Conservation (phyloP, 2,888 invertebrate species). For the Lithodes maja region DNA sequence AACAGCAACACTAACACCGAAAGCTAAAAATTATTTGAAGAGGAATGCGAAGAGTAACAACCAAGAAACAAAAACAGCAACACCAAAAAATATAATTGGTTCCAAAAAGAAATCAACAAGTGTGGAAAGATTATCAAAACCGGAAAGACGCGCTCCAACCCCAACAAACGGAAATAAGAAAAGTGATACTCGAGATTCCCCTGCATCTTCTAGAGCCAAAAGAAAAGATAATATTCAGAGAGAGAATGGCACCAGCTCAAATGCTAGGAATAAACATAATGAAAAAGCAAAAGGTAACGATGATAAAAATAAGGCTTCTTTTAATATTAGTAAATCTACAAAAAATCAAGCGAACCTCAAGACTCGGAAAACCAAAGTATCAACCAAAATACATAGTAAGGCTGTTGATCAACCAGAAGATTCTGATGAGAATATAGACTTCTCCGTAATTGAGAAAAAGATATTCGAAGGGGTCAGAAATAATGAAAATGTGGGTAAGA, state of each 20-base stretch:
- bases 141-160: neutral
- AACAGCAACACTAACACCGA: too few relatives aligned
- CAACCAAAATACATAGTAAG: neutral
- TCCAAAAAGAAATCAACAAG: too few relatives aligned
- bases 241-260: neutral
- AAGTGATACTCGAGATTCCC: neutral
- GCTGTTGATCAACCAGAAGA: neutral
- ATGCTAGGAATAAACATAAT: neutral
- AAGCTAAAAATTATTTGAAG: too few relatives aligned
- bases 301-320: neutral
- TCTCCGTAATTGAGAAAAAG: conserved; percentile 10
- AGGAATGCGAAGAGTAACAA: too few relatives aligned
- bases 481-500: neutral
- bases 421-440: neutral
- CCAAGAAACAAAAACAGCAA: too few relatives aligned
- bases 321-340: neutral
- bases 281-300: neutral
- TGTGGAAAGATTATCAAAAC: neutral
- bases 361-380: neutral
- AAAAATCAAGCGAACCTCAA: neutral
- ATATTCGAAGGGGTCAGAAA: conserved; percentile 5
- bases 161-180: neutral
- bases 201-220: neutral
- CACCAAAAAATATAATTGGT: too few relatives aligned
- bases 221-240: neutral